Percentiles rank a stretch among this genome's conserved stretches.
These are phyloP conservation scores for Microchirus variegatus DNA, from an alignment of 2,797 vertebrate genomes.

Conservation along the genomic window DNA sequence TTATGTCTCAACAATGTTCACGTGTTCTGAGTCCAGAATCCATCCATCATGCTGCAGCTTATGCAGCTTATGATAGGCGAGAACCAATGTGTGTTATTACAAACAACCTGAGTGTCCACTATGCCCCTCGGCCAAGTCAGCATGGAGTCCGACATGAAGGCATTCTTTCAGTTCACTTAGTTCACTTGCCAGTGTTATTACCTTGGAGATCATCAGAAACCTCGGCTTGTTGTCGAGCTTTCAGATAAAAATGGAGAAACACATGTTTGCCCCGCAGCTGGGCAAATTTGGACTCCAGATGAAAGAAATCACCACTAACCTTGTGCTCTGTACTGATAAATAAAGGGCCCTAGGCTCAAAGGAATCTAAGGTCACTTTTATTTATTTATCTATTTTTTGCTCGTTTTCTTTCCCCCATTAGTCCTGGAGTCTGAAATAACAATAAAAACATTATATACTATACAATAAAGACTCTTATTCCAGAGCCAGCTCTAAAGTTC, in stretches of 20 bases:
- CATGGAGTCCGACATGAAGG: constrained; percentile 38
- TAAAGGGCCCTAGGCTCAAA: constrained; percentile 59
- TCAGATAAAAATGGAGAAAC: constrained; percentile 67
- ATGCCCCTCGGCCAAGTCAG: constrained; percentile 25
- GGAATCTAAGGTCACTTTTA: constrained; percentile 60
- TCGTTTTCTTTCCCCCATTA: constrained; percentile 19
- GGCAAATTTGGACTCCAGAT: constrained; percentile 65
- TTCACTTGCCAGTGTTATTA: constrained; percentile 53
- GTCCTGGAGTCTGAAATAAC: constrained; percentile 13
- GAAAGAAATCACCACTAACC: constrained; percentile 66
- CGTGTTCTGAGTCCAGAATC: constrained; percentile 21
- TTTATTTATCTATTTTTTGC: constrained; percentile 15
- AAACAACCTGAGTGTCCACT: constrained; percentile 61
- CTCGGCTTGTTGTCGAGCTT: constrained; percentile 52
- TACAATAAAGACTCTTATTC: constrained; percentile 16
- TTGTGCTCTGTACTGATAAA: constrained; percentile 72
- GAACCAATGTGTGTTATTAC: constrained; percentile 26
- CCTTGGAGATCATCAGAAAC: constrained; percentile 51
- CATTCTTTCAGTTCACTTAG: constrained; percentile 42
- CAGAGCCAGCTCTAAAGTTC: constrained; percentile 8
- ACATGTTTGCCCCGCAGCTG: constrained; percentile 71
- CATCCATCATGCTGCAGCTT: constrained; percentile 3
- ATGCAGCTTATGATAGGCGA: constrained; percentile 19
- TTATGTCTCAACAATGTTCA: constrained; percentile 11
- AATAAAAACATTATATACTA: constrained; percentile 14